These are phyloP conservation scores for Cryptotis parvus DNA, from an alignment of 2,113 vertebrate species.

Conservation along the genomic window DNA sequence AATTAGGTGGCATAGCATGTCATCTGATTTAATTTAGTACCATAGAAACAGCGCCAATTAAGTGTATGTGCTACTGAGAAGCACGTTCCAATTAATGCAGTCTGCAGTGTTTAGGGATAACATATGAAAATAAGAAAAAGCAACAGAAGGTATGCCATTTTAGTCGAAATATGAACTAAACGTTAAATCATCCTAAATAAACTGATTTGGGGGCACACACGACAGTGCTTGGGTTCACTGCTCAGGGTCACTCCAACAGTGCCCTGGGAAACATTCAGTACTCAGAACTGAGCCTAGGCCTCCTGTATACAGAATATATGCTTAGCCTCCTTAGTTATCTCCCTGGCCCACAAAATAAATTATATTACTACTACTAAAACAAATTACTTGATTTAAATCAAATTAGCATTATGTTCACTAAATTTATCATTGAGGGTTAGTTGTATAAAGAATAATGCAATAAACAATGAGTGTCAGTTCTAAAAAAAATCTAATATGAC, in stretches of 20 bases:
- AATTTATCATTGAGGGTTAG: background rate
- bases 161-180: background rate
- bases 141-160: background rate
- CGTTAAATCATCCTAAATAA: background rate
- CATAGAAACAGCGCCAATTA: conserved; percentile 85
- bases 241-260: no score
- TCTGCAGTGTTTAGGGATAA: background rate
- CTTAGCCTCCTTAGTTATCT: no score
- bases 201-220: no score
- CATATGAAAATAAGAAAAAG: background rate
- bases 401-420: background rate
- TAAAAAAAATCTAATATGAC: conserved; percentile 15
- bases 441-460: background rate
- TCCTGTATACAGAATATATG: no score
- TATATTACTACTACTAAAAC: background rate
- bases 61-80: conserved; percentile 81
- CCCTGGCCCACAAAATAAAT: background rate
- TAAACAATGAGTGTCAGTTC: background rate
- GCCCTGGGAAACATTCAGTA: no score
- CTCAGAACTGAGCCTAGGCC: no score
- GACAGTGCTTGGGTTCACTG: no score
- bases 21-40: conserved; percentile 88
- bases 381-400: background rate
- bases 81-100: conserved; percentile 62
- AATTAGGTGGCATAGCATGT: conserved; percentile 85